Base-by-base conservation (phyloP, 2,797 vertebrate genomes). In the Sarcophilus harrisii region DNA sequence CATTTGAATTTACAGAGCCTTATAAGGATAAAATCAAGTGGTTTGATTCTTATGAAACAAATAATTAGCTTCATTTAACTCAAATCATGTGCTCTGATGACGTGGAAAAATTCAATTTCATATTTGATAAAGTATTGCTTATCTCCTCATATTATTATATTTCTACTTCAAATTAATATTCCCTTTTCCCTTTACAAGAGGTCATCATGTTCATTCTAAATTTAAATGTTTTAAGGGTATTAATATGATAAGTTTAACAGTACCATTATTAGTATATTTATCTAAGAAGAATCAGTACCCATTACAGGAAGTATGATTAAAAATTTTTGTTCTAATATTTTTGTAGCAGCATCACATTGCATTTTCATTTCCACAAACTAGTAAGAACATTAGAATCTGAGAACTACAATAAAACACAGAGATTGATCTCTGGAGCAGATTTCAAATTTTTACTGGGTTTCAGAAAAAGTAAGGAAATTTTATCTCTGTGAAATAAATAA, bases 31-130 rank as follows among this genome's bases (percentile, higher is more conserved):
- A 92, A 94, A 21, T n/a, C 38, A 73, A 55, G 30, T 90, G 73
- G 57, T 24, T 10, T 89, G 92, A 73, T 5, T 58, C 3, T 49
- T 66, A 92, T 55, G 28, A 55, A 30, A 13, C 90, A n/a, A 2
- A 18, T 57, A 49, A 27, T 38, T 97, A 73, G 45, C 49, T 93
- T 60, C 5, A 54, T 92, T 45, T 13, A 93, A 92, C 57, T 13
- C 89, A 14, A 95, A 58, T 58, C 90, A 92, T 38, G 49, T 57
- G 45, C 94, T 90, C 62, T 93, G 92, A 92, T 52, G 38, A 93
- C 11, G 95, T 45, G 11, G 90, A 91, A 81, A 90, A 32, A 30
- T 92, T 60, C 14, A 90, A 45, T 87, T 87, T 92, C 49, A 32
- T 0, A 73, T 94, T 91, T 94, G 66, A 18, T 8, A 58, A 94